Base-by-base conservation (phyloP, 1,140 invertebrate species). In the Euwallacea fornicatus region DNA sequence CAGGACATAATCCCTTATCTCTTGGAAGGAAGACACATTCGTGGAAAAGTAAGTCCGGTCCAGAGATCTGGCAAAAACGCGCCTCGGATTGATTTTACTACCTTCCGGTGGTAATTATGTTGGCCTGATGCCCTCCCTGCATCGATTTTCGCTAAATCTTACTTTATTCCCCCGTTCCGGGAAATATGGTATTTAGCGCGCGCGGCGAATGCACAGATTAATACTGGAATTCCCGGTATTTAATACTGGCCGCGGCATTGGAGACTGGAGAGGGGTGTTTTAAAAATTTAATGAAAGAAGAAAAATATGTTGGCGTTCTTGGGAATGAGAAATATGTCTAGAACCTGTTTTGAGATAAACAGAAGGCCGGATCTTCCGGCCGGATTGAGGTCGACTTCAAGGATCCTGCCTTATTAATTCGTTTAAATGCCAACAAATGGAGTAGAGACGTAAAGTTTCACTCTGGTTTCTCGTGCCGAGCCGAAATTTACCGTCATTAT, bases 71-170 rank as follows among this genome's bases (percentile, higher is more conserved):
- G 53, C 64, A 66, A 66, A 66, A 66, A 66, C 53, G 54, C 54
- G 41, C 9, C 43, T 55, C 42, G 53, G 64, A 66, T 66, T 66
- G 64, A 66, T 66, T 66, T 66, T 66, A 66, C 53, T 66, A 66
- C 64, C 64, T 66, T 56, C 64, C 54, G 13, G 9, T 66, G 64
- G 64, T 66, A 66, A 66, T 66, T 66, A 66, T 66, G 64, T 66
- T 58, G 64, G 64, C 64, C 64, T 58, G 33, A 66, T 66, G 64
- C 64, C 64, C 64, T 58, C 33, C 15, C n/a, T 8, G 13, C 21
- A 66, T 66, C 64, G 64, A 66, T 66, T 66, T 66, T 66, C 64
- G 54, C 64, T 66, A 66, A 66, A 66, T 66, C 64, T 66, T 58
- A 66, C 64, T 66, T 66, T 66, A 66, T 66, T 66, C 64, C 42